A percentile compares a stretch with the other conserved stretches of the same genome.
phyloP scores from a whole-genome alignment of 2,797 vertebrate genomes.

The Linurgus olivaceus region DNA sequence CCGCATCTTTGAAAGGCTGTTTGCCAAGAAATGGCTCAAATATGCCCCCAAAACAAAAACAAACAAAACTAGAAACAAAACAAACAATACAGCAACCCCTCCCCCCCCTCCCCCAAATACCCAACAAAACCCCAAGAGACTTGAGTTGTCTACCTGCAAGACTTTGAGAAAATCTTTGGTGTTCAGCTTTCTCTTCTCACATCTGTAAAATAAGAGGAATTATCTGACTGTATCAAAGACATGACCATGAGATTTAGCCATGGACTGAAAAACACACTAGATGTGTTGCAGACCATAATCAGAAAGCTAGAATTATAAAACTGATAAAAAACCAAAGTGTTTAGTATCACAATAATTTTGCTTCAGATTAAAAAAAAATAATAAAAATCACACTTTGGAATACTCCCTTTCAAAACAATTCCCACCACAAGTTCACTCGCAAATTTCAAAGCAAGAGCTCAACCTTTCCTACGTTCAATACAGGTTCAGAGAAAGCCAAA shows the following conservation, averaged over 20 bases:
- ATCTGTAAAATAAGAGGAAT: neutral
- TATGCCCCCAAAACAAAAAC: rapidly evolving
- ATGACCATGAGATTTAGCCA: neutral
- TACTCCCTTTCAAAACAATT: neutral
- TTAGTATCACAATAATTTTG: neutral
- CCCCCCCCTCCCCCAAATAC: neutral
- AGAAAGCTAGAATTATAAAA: neutral
- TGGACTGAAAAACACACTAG: neutral
- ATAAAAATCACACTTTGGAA: neutral
- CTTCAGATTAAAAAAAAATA: neutral
- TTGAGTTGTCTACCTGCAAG: neutral
- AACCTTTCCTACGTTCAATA: neutral
- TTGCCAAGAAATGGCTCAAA: neutral
- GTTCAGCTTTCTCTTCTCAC: neutral
- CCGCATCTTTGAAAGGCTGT: neutral
- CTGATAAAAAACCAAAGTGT: neutral
- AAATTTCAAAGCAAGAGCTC: neutral
- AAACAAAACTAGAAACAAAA: neutral
- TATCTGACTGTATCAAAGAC: neutral
- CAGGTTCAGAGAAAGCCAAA: neutral
- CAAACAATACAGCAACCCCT: neutral
- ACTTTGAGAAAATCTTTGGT: neutral
- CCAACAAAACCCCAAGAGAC: rapidly evolving
- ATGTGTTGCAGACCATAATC: neutral
- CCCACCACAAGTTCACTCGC: neutral